A percentile compares a stretch with the other conserved stretches of the same genome.
phyloP scores from a whole-genome alignment of 1,140 invertebrate species.

The Manduca sexta region DNA sequence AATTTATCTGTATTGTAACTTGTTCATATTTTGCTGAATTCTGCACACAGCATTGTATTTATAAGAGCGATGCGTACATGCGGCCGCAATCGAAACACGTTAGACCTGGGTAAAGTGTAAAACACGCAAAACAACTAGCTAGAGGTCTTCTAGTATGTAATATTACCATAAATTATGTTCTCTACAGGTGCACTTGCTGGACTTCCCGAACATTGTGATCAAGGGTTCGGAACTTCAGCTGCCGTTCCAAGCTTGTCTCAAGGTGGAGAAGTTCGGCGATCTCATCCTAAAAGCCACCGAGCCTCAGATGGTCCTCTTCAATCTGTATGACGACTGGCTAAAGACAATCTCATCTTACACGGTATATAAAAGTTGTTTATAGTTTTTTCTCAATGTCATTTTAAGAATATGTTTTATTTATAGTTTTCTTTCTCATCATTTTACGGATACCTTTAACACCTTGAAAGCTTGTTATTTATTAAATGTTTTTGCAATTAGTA shows the following conservation, averaged over 20 bases:
- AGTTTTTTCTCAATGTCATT: background rate
- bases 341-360: slow-evolving; percentile 97
- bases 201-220: slow-evolving; percentile 99
- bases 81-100: too few relatives aligned
- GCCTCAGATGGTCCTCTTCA: slow-evolving; percentile 99
- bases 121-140: too few relatives aligned
- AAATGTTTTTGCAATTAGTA: too few relatives aligned
- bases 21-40: too few relatives aligned
- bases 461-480: background rate
- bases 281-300: slow-evolving; percentile 99
- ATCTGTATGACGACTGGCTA: slow-evolving; percentile 99
- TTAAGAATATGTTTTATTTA: background rate
- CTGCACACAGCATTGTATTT: too few relatives aligned
- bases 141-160: too few relatives aligned
- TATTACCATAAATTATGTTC: background rate
- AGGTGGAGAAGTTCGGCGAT: slow-evolving; percentile 99
- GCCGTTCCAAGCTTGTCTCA: slow-evolving; percentile 99
- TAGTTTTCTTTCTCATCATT: too few relatives aligned
- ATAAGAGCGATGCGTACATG: too few relatives aligned
- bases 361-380: slow-evolving; percentile 55
- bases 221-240: slow-evolving; percentile 99
- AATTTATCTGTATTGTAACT: too few relatives aligned
- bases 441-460: too few relatives aligned
- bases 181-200: slow-evolving; percentile 91
- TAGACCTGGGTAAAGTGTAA: too few relatives aligned